A percentile compares a stretch with the other conserved stretches of the same genome.
phyloP scores from a whole-genome alignment of 2,113 vertebrate genomes.

The Sorex fumeus region DNA sequence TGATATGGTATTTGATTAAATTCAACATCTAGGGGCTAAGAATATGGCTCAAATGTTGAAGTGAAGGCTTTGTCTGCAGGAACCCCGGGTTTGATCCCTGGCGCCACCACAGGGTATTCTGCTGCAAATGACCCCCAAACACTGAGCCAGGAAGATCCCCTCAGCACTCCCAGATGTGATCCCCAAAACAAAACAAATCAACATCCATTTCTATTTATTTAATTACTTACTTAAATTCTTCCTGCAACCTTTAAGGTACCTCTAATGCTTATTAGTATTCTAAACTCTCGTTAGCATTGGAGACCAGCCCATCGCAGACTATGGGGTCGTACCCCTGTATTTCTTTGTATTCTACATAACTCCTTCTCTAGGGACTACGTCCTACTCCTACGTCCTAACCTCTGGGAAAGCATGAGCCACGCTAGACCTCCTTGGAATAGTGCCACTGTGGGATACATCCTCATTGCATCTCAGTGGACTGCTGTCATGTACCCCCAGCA shows the following conservation, averaged over 20 bases:
- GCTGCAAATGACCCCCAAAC: no score
- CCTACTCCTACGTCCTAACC: not conserved
- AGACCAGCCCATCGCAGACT: not conserved
- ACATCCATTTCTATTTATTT: not conserved
- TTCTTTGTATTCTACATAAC: not conserved
- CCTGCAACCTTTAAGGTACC: not conserved
- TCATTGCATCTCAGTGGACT: not conserved
- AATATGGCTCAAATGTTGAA: no score
- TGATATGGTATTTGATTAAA: no score
- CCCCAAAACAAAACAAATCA: not conserved
- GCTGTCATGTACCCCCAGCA: not conserved
- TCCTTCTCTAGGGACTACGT: not conserved
- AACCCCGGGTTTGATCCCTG: no score
- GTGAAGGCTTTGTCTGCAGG: no score
- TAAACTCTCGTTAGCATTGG: not conserved
- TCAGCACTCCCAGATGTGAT: no score
- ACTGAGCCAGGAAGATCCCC: no score
- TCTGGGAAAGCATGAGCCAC: not conserved
- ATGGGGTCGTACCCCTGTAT: not conserved
- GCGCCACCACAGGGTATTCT: no score
- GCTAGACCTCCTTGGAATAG: not conserved
- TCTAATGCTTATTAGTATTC: not conserved
- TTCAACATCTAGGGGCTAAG: no score
- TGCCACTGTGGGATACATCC: not conserved
- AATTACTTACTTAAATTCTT: constrained; percentile 22